These are phyloP conservation scores for Drosophila acutilabella DNA, from an alignment of 2,888 invertebrate genomes.

Conservation along the genomic window DNA sequence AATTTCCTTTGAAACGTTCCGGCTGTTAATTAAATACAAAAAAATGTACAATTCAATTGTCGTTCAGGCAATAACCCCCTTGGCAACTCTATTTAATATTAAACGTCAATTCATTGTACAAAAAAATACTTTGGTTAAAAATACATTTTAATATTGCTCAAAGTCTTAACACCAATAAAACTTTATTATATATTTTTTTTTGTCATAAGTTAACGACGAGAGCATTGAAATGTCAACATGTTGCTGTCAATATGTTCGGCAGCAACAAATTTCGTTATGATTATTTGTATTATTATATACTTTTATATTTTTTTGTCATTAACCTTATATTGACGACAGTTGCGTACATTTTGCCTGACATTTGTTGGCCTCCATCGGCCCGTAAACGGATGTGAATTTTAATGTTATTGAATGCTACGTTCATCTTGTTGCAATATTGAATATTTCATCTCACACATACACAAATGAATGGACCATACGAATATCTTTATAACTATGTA, in stretches of 20 bases:
- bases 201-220: slow-evolving; percentile 1
- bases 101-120: slow-evolving; percentile 2
- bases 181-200: neutral
- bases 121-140: too few relatives aligned
- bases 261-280: slow-evolving; percentile 32
- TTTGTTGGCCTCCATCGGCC: slow-evolving; percentile 51
- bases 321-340: slow-evolving; percentile 68
- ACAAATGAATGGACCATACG: slow-evolving; percentile 43
- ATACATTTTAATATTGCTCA: neutral
- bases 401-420: slow-evolving; percentile 62
- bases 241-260: slow-evolving; percentile 25
- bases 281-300: slow-evolving; percentile 39
- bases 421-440: slow-evolving; percentile 71
- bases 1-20: slow-evolving; percentile 45
- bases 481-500: slow-evolving; percentile 41
- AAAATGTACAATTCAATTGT: slow-evolving; percentile 59
- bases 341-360: slow-evolving; percentile 49
- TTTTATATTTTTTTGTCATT: slow-evolving; percentile 59
- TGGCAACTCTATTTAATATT: slow-evolving; percentile 15
- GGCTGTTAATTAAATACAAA: slow-evolving; percentile 59
- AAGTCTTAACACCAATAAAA: slow-evolving; percentile 4
- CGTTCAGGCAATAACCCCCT: slow-evolving; percentile 27
- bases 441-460: slow-evolving; percentile 62
- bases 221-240: slow-evolving; percentile 20
- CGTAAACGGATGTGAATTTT: slow-evolving; percentile 59